Evolutionary conservation across 2,797 vertebrate species (phyloP).

Genomic region (Coregonus ussuriensis): DNA sequence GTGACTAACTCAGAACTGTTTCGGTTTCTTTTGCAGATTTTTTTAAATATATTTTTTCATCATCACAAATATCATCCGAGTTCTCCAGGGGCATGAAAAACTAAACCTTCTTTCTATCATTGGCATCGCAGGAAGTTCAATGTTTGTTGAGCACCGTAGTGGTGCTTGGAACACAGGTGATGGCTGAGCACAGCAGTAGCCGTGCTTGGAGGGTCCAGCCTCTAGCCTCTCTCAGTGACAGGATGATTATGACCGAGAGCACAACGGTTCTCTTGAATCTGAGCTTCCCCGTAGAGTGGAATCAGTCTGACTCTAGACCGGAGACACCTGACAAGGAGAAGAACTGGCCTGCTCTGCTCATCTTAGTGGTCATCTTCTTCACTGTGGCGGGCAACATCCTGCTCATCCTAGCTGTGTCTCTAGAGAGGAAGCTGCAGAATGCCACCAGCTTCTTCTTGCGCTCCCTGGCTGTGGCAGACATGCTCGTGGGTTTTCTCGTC

Average conservation of each 20-base stretch:
- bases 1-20: not conserved
- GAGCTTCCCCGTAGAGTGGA: not conserved
- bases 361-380: constrained; percentile 83
- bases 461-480: constrained; percentile 95
- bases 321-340: constrained; percentile 66
- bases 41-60: not conserved
- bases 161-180: too few relatives aligned
- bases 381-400: constrained; percentile 96
- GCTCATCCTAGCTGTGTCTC: constrained; percentile 94
- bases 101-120: not conserved
- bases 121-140: not conserved
- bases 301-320: not conserved
- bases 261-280: not conserved
- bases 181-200: too few relatives aligned
- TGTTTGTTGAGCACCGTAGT: not conserved
- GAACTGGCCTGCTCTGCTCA: constrained; percentile 92
- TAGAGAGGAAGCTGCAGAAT: constrained; percentile 97
- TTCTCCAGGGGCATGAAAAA: not conserved
- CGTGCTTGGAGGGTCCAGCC: not conserved
- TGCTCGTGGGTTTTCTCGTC: constrained; percentile 94
- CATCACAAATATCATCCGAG: not conserved
- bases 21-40: not conserved
- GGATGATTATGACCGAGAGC: not conserved
- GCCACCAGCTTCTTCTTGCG: constrained; percentile 98
- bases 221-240: not conserved